Base-by-base conservation (phyloP, 2,888 invertebrate species). In the Ypsolopha sequella region DNA sequence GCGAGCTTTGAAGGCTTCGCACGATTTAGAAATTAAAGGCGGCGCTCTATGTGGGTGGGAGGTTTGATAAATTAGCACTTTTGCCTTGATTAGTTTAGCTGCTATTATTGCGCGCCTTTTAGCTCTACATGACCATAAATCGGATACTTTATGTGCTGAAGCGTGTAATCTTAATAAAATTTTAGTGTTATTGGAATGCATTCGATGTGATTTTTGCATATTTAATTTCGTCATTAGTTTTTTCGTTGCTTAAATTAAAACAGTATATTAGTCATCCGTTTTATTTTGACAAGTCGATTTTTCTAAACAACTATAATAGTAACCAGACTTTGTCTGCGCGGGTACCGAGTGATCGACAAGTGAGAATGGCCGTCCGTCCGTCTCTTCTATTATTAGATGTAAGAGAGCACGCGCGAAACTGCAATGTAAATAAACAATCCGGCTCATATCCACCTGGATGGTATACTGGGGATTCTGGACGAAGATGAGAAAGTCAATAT, bases 371-470 rank as follows among this genome's bases (percentile, higher is more conserved):
- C 52, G 50, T 41, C 44, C 36, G 48, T 64, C 58, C 58, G 60
- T 63, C 67, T 65, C 65, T 66, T 64, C 78, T 82, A 81, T 72
- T 69, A 74, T 72, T 80, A 81, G 82, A 24, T 24, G 24, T 24
- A 24, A 24, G 24, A 66, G 56, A 58, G 71, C 79, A 74, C 79
- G 80, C 78, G 81, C 80, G 70, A 78, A 80, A 77, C 74, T 68
- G 70, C 80, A 80, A 78, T 78, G 80, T 82, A 80, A 73, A 76
- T 78, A 80, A 84, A 82, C 81, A 82, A 66, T 61, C 63, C 61
- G 61, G 63, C 65, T 66, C 64, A 59, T 66, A 62, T 64, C 66
- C 78, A 80, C 80, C 80, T 80, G 80, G 24, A 34, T 13, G 45
- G 45, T 24, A 43, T 14, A 14, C 2, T 43, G 33, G 36, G 43